Evolutionary conservation across 2,888 invertebrate genomes (phyloP), one percentile per base, ranked within the genome.

Genomic region (Acutogordius australiensis): DNA sequence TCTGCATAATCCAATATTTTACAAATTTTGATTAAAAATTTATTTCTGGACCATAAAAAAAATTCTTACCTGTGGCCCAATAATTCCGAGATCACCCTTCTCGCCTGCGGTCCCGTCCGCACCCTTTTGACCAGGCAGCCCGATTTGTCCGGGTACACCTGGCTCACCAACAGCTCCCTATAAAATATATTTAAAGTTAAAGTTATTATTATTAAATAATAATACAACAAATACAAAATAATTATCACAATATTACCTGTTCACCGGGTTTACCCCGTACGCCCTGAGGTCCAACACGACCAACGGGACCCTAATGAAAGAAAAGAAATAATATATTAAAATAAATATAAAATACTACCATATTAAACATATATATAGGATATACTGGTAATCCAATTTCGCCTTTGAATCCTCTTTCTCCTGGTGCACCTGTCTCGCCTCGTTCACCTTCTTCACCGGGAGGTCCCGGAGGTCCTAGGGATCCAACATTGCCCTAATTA

Each of bases 361-460:
- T 8, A 37, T 37, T 37, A 18, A 8, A 37, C 8, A 37, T 13
- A 37, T n/a, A 51, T 4, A n/a, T 21, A 51, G 4, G n/a, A 51
- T 23, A n/a, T 51, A 51, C 51, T 26, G 51, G 23, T n/a, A 51
- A 26, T 51, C 51, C 51, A n/a, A 51, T 23, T 4, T 51, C 51
- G 13, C 51, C 51, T 51, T 51, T 51, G 26, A 51, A 51, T 23
- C 51, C 51, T 26, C 23, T 51, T 51, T 51, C 51, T n/a, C 51
- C 51, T n/a, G 51, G 23, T n/a, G 51, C n/a, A n/a, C 51, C 51
- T 4, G 51, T 51, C 23, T 51, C 51, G 4, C 51, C 51, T 23
- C 26, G 8, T 51, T 51, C 51, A 23, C 51, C 51, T 23, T 51
- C 51, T 26, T 51, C 51, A 4, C 51, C 51, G 23, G 51, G 51